phyloP scores from a whole-genome alignment of 2,797 vertebrate species.

The Scolopax bukidnonensis region DNA sequence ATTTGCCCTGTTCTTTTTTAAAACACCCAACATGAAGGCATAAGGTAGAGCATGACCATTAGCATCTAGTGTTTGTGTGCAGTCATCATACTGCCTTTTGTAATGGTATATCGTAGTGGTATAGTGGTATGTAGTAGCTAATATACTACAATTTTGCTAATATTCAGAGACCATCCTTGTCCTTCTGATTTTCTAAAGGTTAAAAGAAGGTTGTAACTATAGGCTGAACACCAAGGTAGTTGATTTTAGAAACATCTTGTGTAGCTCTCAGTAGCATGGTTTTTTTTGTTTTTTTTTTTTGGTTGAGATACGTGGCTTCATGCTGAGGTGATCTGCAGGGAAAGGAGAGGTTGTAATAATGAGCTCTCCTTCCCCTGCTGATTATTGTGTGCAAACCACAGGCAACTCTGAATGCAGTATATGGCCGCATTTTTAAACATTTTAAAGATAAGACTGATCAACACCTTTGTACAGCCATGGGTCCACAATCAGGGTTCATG shows the following conservation, averaged over 20 bases:
- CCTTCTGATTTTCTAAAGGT: slow-evolving; percentile 18
- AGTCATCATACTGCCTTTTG: neutral
- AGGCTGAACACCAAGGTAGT: neutral
- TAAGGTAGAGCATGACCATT: neutral
- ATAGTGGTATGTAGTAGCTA: neutral
- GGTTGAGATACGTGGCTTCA: slow-evolving; percentile 26
- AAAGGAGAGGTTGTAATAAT: slow-evolving; percentile 37
- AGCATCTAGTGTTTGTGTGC: neutral
- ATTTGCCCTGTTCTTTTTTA: neutral
- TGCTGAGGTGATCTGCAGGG: slow-evolving; percentile 49
- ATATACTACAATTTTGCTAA: neutral
- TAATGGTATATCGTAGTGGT: neutral
- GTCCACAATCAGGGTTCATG: neutral
- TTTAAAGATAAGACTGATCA: slow-evolving; percentile 27
- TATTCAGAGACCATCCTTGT: neutral
- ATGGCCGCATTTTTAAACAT: slow-evolving; percentile 11
- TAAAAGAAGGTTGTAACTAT: slow-evolving; percentile 7
- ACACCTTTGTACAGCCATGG: neutral
- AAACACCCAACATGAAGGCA: neutral
- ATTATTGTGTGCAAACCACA: slow-evolving; percentile 48
- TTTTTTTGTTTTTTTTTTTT: neutral
- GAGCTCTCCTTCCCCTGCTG: slow-evolving; percentile 44
- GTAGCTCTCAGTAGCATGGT: neutral
- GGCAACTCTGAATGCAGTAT: neutral
- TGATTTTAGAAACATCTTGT: slow-evolving; percentile 56